phyloP scores from a whole-genome alignment of 2,113 vertebrate species.

The Dasypus novemcinctus region DNA sequence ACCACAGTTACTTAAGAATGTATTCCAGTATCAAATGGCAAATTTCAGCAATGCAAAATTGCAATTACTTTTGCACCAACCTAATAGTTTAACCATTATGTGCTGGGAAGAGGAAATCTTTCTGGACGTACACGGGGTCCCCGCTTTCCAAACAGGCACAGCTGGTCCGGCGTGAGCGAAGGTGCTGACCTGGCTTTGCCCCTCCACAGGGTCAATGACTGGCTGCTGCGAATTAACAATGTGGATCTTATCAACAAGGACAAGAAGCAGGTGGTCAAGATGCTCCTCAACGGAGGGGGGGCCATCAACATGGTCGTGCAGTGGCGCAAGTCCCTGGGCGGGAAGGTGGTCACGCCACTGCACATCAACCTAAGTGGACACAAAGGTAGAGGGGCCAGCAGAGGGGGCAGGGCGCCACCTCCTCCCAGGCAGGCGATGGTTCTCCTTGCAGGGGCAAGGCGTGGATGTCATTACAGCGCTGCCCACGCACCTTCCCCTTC shows the following conservation, averaged over 20 bases:
- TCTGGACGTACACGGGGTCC: too few relatives aligned
- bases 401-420: not conserved
- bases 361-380: conserved; percentile 93
- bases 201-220: conserved; percentile 93
- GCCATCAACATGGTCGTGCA: conserved; percentile 97
- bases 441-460: not conserved
- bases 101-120: too few relatives aligned
- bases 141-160: too few relatives aligned
- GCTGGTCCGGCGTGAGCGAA: not conserved
- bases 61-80: too few relatives aligned
- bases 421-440: too few relatives aligned
- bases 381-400: conserved; percentile 87
- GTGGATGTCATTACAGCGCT: not conserved
- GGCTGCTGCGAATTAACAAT: conserved; percentile 97
- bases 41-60: too few relatives aligned
- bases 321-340: conserved; percentile 93
- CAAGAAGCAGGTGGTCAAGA: conserved; percentile 96
- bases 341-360: conserved; percentile 91
- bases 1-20: too few relatives aligned
- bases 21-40: too few relatives aligned
- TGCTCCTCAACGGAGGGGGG: conserved; percentile 90
- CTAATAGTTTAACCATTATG: too few relatives aligned
- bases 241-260: conserved; percentile 97
- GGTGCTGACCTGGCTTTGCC: not conserved
- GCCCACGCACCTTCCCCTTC: not conserved